A percentile compares a stretch with the other conserved stretches of the same genome.
Conservation (phyloP, 2,797 vertebrate genomes). For the Salarias fasciatus region DNA sequence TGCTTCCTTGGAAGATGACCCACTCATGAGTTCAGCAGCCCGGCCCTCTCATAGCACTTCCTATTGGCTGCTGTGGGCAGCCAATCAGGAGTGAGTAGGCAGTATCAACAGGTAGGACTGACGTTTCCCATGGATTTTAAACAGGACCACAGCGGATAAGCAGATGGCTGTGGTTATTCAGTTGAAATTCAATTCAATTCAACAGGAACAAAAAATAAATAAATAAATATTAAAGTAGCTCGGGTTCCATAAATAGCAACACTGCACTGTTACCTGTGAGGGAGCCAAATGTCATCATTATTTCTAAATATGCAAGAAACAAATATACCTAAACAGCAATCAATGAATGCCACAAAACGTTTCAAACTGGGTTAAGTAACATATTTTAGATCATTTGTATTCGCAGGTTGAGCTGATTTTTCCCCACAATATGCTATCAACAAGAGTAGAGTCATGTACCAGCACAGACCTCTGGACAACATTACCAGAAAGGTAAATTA, state of each 20-base stretch:
- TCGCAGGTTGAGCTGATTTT: too few species aligned
- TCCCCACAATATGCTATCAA: too few species aligned
- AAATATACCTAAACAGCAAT: not conserved
- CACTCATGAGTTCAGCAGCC: constrained; percentile 1
- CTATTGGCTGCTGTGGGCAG: constrained; percentile 51
- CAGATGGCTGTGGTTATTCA: too few species aligned
- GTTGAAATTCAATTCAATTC: too few species aligned
- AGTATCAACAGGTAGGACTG: constrained; percentile 37
- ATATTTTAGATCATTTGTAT: too few species aligned
- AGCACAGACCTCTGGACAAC: too few species aligned
- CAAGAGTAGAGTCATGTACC: too few species aligned
- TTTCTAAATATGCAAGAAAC: not conserved
- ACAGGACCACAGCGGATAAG: not conserved
- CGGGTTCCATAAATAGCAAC: not conserved
- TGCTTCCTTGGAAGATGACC: constrained; percentile 38
- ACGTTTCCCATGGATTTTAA: constrained; percentile 27
- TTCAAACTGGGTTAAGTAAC: not conserved
- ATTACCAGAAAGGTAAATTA: too few species aligned
- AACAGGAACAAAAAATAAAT: not conserved
- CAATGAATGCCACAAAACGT: not conserved
- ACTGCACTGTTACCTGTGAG: not conserved
- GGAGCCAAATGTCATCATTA: not conserved
- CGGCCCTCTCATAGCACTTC: constrained; percentile 2
- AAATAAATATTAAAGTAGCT: too few species aligned
- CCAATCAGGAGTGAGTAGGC: constrained; percentile 49